phyloP scores from a whole-genome alignment of 2,113 vertebrate genomes.

The Cephalopholis sonnerati region DNA sequence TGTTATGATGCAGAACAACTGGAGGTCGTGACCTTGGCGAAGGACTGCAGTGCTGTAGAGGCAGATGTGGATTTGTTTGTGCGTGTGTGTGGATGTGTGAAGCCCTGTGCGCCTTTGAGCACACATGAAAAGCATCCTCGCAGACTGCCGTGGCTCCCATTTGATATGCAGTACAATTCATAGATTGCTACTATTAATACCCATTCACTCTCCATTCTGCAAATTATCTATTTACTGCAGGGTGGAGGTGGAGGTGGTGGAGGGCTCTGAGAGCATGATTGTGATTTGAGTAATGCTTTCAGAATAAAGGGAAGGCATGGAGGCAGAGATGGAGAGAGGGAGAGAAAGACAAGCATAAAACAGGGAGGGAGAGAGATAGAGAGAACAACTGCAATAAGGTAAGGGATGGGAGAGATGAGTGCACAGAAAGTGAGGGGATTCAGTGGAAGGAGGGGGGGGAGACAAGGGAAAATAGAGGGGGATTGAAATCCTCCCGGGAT shows the following conservation, averaged over 20 bases:
- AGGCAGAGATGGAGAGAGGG: constrained; percentile 28
- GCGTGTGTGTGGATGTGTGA: neutral
- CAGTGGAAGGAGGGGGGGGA: constrained; percentile 16
- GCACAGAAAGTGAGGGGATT: constrained; percentile 50
- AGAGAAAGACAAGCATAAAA: constrained; percentile 25
- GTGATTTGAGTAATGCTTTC: constrained; percentile 68
- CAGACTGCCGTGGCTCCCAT: constrained; percentile 36
- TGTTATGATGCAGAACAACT: constrained; percentile 62
- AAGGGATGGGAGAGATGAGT: constrained; percentile 58
- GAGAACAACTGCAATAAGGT: constrained; percentile 57
- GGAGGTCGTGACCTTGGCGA: constrained; percentile 68
- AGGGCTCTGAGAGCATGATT: constrained; percentile 50
- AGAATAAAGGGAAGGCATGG: constrained; percentile 46
- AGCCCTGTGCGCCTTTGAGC: constrained; percentile 1
- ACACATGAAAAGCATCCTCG: constrained; percentile 40
- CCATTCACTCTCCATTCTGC: constrained; percentile 62
- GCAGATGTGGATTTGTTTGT: constrained; percentile 21
- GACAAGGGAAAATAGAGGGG: constrained; percentile 49
- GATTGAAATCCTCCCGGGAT: constrained; percentile 75
- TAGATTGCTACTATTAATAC: constrained; percentile 66
- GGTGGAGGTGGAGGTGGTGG: constrained; percentile 31
- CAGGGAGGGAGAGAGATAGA: constrained; percentile 32
- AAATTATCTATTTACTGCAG: constrained; percentile 74
- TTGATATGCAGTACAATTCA: constrained; percentile 57
- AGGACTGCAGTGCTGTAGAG: constrained; percentile 40